Evolutionary conservation across 2,797 vertebrate species (phyloP).

Genomic region (Eremophila alpestris): DNA sequence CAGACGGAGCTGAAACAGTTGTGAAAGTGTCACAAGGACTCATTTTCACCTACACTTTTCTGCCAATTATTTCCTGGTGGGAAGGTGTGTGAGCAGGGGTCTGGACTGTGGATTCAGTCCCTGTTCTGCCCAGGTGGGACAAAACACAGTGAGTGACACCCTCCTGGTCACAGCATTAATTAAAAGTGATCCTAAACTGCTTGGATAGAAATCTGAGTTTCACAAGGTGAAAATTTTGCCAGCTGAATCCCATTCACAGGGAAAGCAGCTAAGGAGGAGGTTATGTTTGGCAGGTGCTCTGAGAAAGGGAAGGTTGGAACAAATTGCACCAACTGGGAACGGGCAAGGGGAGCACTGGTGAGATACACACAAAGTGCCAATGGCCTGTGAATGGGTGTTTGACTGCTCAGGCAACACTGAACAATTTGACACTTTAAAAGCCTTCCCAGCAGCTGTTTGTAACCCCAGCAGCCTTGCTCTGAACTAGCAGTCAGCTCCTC

Average conservation of each 20-base stretch:
- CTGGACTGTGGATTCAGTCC: background rate
- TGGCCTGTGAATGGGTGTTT: background rate
- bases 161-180: background rate
- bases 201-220: background rate
- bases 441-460: background rate
- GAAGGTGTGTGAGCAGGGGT: fast-evolving
- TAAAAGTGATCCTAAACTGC: background rate
- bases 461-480: background rate
- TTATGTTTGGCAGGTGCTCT: background rate
- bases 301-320: background rate
- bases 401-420: background rate
- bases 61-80: background rate
- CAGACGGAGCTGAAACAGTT: background rate
- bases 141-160: background rate
- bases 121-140: background rate
- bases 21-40: background rate
- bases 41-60: background rate
- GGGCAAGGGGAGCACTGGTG: background rate
- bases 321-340: background rate
- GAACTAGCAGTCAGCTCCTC: background rate
- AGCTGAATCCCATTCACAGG: background rate
- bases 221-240: background rate
- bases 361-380: background rate
- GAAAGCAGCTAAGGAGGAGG: background rate
- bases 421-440: background rate